Evolutionary conservation across 2,888 invertebrate species (phyloP).

Genomic region (Caenorhabditis wallacei): DNA sequence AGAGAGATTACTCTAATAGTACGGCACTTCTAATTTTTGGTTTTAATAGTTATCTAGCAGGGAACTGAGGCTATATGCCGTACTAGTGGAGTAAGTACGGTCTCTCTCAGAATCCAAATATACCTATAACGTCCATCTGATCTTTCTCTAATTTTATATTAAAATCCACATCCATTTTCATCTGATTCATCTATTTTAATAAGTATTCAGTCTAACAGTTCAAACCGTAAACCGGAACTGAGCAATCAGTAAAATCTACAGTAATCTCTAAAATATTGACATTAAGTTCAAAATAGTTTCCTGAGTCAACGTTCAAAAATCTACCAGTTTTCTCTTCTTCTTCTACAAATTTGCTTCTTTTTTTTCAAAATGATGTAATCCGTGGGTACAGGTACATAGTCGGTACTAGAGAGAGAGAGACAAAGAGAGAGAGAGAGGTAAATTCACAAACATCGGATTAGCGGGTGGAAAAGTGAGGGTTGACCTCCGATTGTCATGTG

Average conservation of each 20-base stretch:
- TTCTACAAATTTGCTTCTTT: background rate
- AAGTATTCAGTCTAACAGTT: background rate
- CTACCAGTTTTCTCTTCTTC: conserved; percentile 7
- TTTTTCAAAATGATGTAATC: conserved; percentile 30
- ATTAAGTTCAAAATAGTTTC: background rate
- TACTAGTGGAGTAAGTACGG: too few species aligned
- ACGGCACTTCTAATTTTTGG: too few species aligned
- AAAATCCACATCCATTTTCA: too few species aligned
- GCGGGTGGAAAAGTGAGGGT: conserved; percentile 28
- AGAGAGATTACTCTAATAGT: too few species aligned
- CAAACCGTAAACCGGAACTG: background rate
- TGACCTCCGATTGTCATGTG: conserved; percentile 41
- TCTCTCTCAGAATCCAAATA: too few species aligned
- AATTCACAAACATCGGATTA: conserved; percentile 61
- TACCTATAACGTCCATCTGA: too few species aligned
- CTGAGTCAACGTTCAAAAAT: conserved; percentile 13
- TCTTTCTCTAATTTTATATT: too few species aligned
- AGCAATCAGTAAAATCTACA: background rate
- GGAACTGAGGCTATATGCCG: too few species aligned
- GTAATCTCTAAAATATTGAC: background rate
- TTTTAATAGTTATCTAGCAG: too few species aligned
- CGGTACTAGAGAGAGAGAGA: conserved; percentile 24
- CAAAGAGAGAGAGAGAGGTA: conserved; percentile 22
- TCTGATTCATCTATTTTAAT: background rate
- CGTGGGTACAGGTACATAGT: conserved; percentile 43